Percentiles rank a stretch among this genome's conserved stretches.
These are phyloP conservation scores for Heliconius aoede DNA, from an alignment of 2,888 invertebrate genomes.

Conservation along the genomic window DNA sequence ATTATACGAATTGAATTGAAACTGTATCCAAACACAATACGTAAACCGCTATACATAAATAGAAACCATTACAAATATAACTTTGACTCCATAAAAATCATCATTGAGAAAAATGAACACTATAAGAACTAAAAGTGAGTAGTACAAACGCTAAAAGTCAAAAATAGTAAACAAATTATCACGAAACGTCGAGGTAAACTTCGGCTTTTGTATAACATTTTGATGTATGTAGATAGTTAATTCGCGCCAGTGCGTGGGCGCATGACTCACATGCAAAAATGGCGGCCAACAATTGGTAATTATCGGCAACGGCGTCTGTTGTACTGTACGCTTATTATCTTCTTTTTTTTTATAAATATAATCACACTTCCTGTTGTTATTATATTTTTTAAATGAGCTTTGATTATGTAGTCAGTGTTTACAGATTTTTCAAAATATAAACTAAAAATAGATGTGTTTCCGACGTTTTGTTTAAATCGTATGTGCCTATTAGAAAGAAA, in stretches of 20 bases:
- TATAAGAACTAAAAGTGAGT: background rate
- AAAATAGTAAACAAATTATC: slow-evolving; percentile 22
- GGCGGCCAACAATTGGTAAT: slow-evolving; percentile 72
- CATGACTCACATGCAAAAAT: slow-evolving; percentile 68
- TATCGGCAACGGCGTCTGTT: slow-evolving; percentile 57
- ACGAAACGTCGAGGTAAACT: slow-evolving; percentile 34
- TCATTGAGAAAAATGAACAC: background rate
- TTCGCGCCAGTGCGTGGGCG: slow-evolving; percentile 63
- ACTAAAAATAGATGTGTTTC: background rate
- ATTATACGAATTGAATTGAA: too few species aligned
- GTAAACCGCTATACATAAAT: background rate
- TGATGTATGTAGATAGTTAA: slow-evolving; percentile 44
- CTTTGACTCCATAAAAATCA: background rate
- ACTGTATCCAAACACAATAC: too few species aligned
- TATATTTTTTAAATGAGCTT: slow-evolving; percentile 28
- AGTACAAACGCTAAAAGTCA: background rate
- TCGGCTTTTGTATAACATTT: slow-evolving; percentile 37
- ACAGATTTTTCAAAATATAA: background rate
- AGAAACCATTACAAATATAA: background rate
- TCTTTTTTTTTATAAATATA: slow-evolving; percentile 34
- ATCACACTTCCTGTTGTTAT: slow-evolving; percentile 32
- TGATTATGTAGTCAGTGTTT: background rate
- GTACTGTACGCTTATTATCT: slow-evolving; percentile 43
- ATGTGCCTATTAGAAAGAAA: too few species aligned
- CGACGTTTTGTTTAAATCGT: too few species aligned